Conservation (phyloP, 2,888 invertebrate genomes). For the Linnaemya tessellans region DNA sequence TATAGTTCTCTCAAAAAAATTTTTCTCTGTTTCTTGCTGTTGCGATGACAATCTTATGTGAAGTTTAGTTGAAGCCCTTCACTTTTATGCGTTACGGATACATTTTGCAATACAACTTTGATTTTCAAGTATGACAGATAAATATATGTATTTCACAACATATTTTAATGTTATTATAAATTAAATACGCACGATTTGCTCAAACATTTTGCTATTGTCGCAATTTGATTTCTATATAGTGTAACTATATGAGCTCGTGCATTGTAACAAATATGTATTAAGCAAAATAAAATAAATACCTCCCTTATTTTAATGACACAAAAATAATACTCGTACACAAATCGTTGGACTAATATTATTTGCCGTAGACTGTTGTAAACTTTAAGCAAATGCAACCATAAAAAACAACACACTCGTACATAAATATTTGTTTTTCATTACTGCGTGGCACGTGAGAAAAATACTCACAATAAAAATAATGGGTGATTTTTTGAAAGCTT, state of each 20-base stretch:
- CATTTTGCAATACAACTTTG: neutral
- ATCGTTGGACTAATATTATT: neutral
- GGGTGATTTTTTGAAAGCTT: too few species aligned
- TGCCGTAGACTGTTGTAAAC: neutral
- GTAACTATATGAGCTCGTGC: conserved; percentile 3
- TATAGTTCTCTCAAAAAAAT: too few species aligned
- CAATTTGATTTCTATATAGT: conserved; percentile 48
- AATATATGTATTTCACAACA: conserved; percentile 28
- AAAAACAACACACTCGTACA: conserved; percentile 20
- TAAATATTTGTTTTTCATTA: conserved; percentile 38
- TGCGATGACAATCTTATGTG: neutral
- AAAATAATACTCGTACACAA: neutral
- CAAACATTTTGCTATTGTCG: conserved; percentile 26
- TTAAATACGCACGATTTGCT: conserved; percentile 48
- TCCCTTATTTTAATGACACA: conserved; percentile 23
- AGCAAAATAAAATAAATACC: neutral
- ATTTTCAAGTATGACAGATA: conserved; percentile 13
- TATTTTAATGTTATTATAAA: conserved; percentile 48
- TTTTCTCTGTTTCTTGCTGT: neutral
- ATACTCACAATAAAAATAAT: too few species aligned
- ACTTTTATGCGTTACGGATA: neutral
- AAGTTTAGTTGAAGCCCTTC: neutral
- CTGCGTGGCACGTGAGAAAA: conserved; percentile 43
- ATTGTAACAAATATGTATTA: neutral
- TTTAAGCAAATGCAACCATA: neutral